These are phyloP conservation scores for Dicrostonyx torquatus DNA, from an alignment of 2,797 vertebrate species.

Conservation along the genomic window DNA sequence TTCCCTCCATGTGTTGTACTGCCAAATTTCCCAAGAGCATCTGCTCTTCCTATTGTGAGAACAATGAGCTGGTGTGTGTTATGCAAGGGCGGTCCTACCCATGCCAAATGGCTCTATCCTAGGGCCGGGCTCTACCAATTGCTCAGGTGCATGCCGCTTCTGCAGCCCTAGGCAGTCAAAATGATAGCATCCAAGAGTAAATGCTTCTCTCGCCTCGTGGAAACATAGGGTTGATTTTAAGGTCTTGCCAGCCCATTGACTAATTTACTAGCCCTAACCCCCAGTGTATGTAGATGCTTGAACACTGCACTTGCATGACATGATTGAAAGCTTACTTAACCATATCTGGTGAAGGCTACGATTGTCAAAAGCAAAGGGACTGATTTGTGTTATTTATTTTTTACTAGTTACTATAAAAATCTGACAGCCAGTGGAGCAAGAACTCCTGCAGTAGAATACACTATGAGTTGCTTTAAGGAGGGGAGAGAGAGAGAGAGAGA, in stretches of 20 bases:
- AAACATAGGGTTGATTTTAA: not conserved
- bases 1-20: slow-evolving; percentile 38
- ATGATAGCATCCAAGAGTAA: not conserved
- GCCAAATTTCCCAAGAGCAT: slow-evolving; percentile 76
- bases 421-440: not conserved
- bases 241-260: slow-evolving; percentile 20
- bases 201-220: not conserved
- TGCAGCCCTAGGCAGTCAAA: not conserved
- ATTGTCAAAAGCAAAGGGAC: not conserved
- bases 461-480: not conserved
- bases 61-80: slow-evolving; percentile 59
- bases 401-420: slow-evolving; percentile 28
- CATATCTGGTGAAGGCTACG: not conserved
- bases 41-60: slow-evolving; percentile 73
- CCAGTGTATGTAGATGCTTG: not conserved
- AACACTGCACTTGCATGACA: not conserved
- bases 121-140: not conserved
- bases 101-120: slow-evolving; percentile 59
- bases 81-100: not conserved
- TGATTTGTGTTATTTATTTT: not conserved
- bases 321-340: not conserved
- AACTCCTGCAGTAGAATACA: not conserved
- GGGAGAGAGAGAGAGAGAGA: too few relatives aligned
- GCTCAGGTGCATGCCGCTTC: slow-evolving; percentile 11
- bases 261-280: slow-evolving; percentile 29